Base-by-base conservation (phyloP, 1,140 invertebrate genomes). In the Drosophila azteca region DNA sequence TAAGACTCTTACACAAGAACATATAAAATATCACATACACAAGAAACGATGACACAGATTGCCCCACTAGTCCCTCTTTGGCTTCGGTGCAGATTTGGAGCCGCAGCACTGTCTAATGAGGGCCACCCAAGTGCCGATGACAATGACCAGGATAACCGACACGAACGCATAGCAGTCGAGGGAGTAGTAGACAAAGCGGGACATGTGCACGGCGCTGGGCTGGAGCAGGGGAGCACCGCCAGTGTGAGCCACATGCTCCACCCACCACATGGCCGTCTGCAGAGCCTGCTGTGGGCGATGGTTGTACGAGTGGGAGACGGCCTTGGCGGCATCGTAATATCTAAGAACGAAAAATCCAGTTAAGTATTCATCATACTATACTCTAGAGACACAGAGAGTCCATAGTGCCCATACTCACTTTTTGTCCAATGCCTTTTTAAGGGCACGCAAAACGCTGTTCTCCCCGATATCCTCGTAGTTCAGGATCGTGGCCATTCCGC, bases 401-500 rank as follows among this genome's bases (percentile, higher is more conserved):
- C 24, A 26, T 26, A 5, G 24, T 26, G 24, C 0, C 24, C 6
- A 22, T 46, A 65, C 77, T 88, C 45, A 91, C 90, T 75, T 77
- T 15, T 83, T 77, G 26, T 90, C 79, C 49, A 94, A 71, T 4
- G 92, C 91, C 60, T 93, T 92, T 69, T 93, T 93, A 8, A 94
- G 85, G 1, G 93, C 92, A 8, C 92, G 80, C 59, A 93, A 70
- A 0, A 94, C 92, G 8, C 89, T 94, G 31, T 94, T 92, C 71
- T 95, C 94, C n/a, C 91, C 93, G 1, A 95, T 92, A 31, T 95
- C 92, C 48, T 89, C 83, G 43, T 93, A 94, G 43, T 93, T 73
- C 13, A 96, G 48, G 6, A 94, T 77, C 1, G 94, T 90, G 4
- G 95, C 95, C 39, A 93, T 93, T 3, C 95, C 95, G 43, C 94